A percentile compares a stretch with the other conserved stretches of the same genome.
phyloP scores from a whole-genome alignment of 2,797 vertebrate species.

The Takifugu rubripes region DNA sequence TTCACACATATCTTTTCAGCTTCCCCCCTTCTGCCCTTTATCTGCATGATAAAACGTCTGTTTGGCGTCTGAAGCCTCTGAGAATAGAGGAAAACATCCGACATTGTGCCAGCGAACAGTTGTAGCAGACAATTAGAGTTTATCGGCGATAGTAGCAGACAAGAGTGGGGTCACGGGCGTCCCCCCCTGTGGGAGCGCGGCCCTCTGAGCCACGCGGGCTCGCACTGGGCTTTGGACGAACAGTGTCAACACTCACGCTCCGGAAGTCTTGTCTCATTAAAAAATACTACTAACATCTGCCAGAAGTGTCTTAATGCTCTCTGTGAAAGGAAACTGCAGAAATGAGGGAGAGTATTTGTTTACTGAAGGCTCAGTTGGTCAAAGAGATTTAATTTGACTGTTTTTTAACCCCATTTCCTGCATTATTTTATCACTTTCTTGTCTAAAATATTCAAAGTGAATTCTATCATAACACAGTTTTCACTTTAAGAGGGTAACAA shows the following conservation, averaged over 20 bases:
- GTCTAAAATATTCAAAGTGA: no score
- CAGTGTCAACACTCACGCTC: slow-evolving; percentile 73
- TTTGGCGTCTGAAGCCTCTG: slow-evolving; percentile 72
- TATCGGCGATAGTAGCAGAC: slow-evolving; percentile 82
- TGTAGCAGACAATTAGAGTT: slow-evolving; percentile 85
- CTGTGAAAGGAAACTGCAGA: slow-evolving; percentile 32
- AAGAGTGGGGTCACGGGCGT: slow-evolving; percentile 77
- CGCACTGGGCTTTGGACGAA: slow-evolving; percentile 64
- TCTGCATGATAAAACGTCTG: slow-evolving; percentile 84
- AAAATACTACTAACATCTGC: slow-evolving; percentile 66
- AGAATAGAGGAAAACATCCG: slow-evolving; percentile 80
- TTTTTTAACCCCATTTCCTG: no score
- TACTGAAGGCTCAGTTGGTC: slow-evolving; percentile 3
- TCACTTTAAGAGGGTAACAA: no score
- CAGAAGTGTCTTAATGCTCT: slow-evolving; percentile 44
- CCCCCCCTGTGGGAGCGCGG: slow-evolving; percentile 68
- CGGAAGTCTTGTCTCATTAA: slow-evolving; percentile 81
- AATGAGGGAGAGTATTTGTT: slow-evolving; percentile 1
- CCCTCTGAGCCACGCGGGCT: slow-evolving; percentile 61
- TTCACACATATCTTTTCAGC: slow-evolving; percentile 85
- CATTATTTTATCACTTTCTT: no score
- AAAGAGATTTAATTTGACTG: no score
- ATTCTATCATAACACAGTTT: no score
- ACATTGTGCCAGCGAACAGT: slow-evolving; percentile 78
- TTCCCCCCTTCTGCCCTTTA: slow-evolving; percentile 64